Base-by-base conservation (phyloP, 2,113 vertebrate species). In the Actenoides hombroni region DNA sequence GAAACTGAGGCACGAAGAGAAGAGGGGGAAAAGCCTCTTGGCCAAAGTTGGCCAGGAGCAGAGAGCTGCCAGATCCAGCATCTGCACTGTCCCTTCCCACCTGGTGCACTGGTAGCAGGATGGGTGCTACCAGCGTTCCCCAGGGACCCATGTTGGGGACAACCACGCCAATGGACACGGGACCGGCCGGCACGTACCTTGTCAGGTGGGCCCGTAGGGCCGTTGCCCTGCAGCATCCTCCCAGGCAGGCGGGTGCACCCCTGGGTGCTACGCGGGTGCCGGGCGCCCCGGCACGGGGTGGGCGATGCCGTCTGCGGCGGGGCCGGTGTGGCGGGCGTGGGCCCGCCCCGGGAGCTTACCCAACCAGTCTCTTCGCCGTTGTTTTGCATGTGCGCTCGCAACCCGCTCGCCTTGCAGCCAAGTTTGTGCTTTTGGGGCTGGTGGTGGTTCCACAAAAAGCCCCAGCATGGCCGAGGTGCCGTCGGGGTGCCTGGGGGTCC, bases 221-320 rank as follows among this genome's bases (percentile, higher is more conserved):
- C 74, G 23, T 33, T 65, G 94, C 89, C 94, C 83, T 97, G 96
- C 88, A 97, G 96, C 97, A 97, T 97, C 83, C 67, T 96, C 77
- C 29, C 7, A 7, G 56, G 33, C 71, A 12, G 35, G 70, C 77
- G 80, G 80, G 89, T 54, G 90, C 88, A 92, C 61, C 96, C 90
- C 65, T 83, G 92, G 89, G 83, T 86, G 91, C 96, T 81, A 33
- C 44, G 2, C 46, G 86, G 93, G 88, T 5, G 64, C 87, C 11
- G 37, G 59, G 57, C 1, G 35, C 73, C 78, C 71, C 20, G 15
- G 63, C n/a, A 25, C 31, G 11, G 75, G 95, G 94, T 96, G 92
- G 92, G 95, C 17, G 46, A 81, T 81, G 59, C 71, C 49, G 81
- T 73, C 74, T 78, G 93, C 16, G 13, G 63, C 28, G 59, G 53